Evolutionary conservation across 1,140 invertebrate genomes (phyloP), one percentile per base, ranked within the genome.

Genomic region (Scylla paramamosain): DNA sequence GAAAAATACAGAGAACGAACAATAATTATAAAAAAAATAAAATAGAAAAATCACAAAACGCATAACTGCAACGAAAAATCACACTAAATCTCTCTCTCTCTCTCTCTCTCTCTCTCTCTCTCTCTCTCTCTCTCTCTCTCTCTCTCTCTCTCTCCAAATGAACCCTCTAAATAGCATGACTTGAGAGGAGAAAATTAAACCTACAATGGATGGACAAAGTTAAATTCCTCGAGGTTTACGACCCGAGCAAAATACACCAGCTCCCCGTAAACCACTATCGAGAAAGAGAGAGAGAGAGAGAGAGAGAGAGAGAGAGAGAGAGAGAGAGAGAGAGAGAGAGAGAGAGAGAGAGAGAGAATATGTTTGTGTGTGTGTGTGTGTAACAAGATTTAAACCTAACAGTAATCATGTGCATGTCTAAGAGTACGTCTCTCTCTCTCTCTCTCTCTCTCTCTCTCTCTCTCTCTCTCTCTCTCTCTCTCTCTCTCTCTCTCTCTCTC

Each of bases 221-320:
- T n/a, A 20, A 52, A 89, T 45, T 25, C 67, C 67, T 12, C 0
- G 25, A 77, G n/a, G 67, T 77, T 77, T 77, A 77, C 67, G 25
- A n/a, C 20, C 7, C 16, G 20, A n/a, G 67, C 67, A 77, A 77
- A 77, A 77, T n/a, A 77, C 67, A 77, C 12, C 1, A 77, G 25
- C 67, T 1, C 25, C 67, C 67, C 25, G 6, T 77, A 77, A 77
- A n/a, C 67, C 67, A 77, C 67, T 20, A 7, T 77, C n/a, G 48
- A n/a, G 67, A n/a, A 20, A 29, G n/a, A 32, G 46, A 67, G 31
- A 59, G 46, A 32, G 90, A 59, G 46, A 59, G 52, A 67, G 31
- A 67, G 90, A 59, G 46, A 67, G 90, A 91, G 31, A 91, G n/a
- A 67, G 46, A 32, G 90, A 91, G 46, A 29, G n/a, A 59, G 48